A percentile compares a stretch with the other conserved stretches of the same genome.
Evolutionary conservation across 2,113 vertebrate species (phyloP).

Genomic region (Rhea americana): DNA sequence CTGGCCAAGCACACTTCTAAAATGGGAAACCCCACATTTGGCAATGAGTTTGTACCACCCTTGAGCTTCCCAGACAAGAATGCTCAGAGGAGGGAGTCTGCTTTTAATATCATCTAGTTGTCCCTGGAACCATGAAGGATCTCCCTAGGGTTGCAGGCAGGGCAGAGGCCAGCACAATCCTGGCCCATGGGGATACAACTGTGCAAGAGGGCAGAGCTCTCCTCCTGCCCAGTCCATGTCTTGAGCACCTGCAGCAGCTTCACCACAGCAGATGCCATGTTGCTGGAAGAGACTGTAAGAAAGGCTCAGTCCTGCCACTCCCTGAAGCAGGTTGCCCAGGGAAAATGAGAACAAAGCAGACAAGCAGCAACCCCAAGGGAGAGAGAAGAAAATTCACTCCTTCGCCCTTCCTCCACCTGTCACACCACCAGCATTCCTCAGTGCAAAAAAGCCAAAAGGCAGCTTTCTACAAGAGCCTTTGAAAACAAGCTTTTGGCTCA

Average conservation of each 20-base stretch:
- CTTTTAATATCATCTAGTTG: neutral
- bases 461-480: constrained; percentile 19
- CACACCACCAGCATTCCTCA: constrained; percentile 7
- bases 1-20: neutral
- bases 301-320: neutral
- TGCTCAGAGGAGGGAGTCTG: neutral
- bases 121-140: neutral
- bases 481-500: constrained; percentile 14
- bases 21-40: fast-evolving
- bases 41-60: neutral
- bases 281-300: neutral
- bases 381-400: neutral
- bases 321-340: neutral
- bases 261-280: neutral
- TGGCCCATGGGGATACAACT: neutral
- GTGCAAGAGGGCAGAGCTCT: neutral
- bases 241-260: neutral
- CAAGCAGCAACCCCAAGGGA: neutral
- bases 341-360: neutral
- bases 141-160: neutral
- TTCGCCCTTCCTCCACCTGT: neutral
- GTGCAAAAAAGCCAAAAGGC: constrained; percentile 27
- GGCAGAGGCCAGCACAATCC: neutral
- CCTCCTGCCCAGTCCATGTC: neutral
- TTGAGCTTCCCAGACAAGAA: neutral